These are phyloP conservation scores for Mylabris phalerata DNA, from an alignment of 1,140 invertebrate species.

Conservation along the genomic window DNA sequence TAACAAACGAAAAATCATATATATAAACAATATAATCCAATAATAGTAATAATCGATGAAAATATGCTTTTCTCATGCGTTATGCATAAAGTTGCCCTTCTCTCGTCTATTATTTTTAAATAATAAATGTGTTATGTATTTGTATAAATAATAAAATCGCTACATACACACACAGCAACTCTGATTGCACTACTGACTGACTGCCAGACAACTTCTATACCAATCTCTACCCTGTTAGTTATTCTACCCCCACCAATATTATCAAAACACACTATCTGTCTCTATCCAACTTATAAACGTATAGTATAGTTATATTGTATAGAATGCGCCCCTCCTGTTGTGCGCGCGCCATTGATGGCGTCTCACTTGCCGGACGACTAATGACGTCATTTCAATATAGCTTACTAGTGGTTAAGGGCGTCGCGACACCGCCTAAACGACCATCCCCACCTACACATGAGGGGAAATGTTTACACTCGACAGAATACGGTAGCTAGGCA, in stretches of 20 bases:
- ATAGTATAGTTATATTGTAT: neutral
- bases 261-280: neutral
- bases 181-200: slow-evolving; percentile 38
- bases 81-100: slow-evolving; percentile 38
- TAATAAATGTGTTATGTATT: no score
- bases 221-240: neutral
- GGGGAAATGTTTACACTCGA: slow-evolving; percentile 44
- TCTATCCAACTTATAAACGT: neutral
- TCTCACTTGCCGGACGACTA: slow-evolving; percentile 13
- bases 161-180: slow-evolving; percentile 42
- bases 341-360: slow-evolving; percentile 30
- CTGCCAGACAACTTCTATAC: slow-evolving; percentile 6
- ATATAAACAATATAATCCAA: no score
- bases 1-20: no score
- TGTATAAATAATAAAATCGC: slow-evolving; percentile 9
- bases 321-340: slow-evolving; percentile 37
- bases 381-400: slow-evolving; percentile 25
- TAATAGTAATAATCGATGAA: no score
- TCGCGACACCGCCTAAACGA: slow-evolving; percentile 39
- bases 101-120: no score
- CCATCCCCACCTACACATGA: slow-evolving; percentile 25
- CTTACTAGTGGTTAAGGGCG: slow-evolving; percentile 29
- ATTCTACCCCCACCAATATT: slow-evolving; percentile 16
- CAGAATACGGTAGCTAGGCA: slow-evolving; percentile 41
- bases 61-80: slow-evolving; percentile 29